Base-by-base conservation (phyloP, 1,140 invertebrate genomes). In the Olivierus martensii region DNA sequence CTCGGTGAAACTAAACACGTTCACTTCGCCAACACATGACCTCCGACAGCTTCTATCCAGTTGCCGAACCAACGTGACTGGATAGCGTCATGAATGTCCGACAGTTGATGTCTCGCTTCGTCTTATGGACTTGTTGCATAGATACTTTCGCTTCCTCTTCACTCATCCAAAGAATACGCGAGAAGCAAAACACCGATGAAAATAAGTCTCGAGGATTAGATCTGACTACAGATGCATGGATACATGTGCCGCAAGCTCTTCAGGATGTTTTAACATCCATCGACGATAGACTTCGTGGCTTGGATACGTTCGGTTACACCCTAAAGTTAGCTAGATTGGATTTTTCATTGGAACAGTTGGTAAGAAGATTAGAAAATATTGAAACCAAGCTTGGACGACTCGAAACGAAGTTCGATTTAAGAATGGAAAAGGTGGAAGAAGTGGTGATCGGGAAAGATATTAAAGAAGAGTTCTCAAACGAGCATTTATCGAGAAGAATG, bases 261-360 rank as follows among this genome's bases (percentile, higher is more conserved):
- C 52, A 57, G n/a, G 51, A 59, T 11, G 53, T 58, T 5, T 49
- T 59, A 1, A 22, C 47, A 19, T 53, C 49, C 2, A 51, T 78
- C 17, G 77, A 79, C 61, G 75, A 77, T 52, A 62, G 73, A 44
- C 63, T 78, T n/a, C 62, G 69, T 22, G 66, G 69, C 46, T 57
- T 78, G 58, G 77, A 78, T 52, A 69, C 69, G 18, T 49, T 49
- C 10, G 21, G 36, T 14, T 49, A 58, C 37, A 51, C 56, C 19
- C 12, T 55, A n/a, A 60, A 56, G 49, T 15, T 59, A 15, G 65
- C 75, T 46, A 72, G 70, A 21, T 64, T 75, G 57, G 71, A 68
- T n/a, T 68, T 70, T 52, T 71, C 72, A 53, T 62, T 74, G 12
- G 68, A 72, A 15, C 65, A 68, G 48, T 63, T 69, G 43, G 59